Evolutionary conservation across 2,888 invertebrate genomes (phyloP), one percentile per base, ranked within the genome.

Genomic region (Drosophila trichaetosa): DNA sequence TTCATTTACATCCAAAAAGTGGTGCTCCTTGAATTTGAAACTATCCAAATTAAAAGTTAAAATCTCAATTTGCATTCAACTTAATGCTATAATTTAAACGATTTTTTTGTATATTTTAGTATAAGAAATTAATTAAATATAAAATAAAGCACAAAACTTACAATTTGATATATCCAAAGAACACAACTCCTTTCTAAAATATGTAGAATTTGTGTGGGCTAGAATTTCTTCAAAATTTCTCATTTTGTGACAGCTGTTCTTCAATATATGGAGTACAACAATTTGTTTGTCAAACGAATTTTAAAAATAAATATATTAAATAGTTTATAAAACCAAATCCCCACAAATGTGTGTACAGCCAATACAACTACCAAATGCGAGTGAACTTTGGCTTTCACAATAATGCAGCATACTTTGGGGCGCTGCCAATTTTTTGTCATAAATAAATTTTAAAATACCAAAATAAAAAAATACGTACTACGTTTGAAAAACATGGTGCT

Each of bases 341-440:
- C 16, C 16, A 16, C 4, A 16, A 46, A 24, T 16, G 4, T 7
- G 1, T 7, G 6, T 24, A 2, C 8, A 8, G 8, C 46, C 8
- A 46, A 24, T 24, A 24, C 21, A 16, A 46, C 46, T 16, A 24
- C 46, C 46, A 46, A 21, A 7, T 21, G 46, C 46, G 4, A 46
- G 0, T 21, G 2, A 4, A 46, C 7, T 46, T 46, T 1, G 21
- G 21, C 2, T 4, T 4, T 29, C 2, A 16, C 40, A 34, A 46
- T 21, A 21, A 1, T 4, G 18, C 21, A 21, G 57, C 57, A 62
- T 71, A 71, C 62, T 48, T 71, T 71, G 7, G 4, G 46, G 57
- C 33, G 4, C 11, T 0, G 5, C 0, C 1, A 24, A 40, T n/a
- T 16, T 46, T 1, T 4, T 2, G 5, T 38, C 29, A 0, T 42